Conservation (phyloP, 2,888 invertebrate genomes). For the Meteorus colon region DNA sequence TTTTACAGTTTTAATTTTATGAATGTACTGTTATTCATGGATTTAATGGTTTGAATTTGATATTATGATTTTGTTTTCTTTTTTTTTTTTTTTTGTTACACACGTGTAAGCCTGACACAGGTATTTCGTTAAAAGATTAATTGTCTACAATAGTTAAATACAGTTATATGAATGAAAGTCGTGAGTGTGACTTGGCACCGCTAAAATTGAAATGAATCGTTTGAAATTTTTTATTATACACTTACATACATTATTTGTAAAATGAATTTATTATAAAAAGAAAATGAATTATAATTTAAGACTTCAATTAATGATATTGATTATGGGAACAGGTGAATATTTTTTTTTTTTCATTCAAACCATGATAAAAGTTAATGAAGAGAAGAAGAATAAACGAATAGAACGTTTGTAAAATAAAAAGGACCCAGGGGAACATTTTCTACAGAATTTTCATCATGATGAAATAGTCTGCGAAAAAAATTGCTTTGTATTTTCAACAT, state of each 20-base stretch:
- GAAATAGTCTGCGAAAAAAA: too few species aligned
- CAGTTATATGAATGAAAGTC: conserved; percentile 8
- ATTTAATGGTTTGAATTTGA: conserved; percentile 5
- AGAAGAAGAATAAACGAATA: too few species aligned
- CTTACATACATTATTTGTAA: neutral
- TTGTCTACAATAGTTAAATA: conserved; percentile 12
- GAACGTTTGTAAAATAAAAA: too few species aligned
- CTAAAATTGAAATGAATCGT: neutral
- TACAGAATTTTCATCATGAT: too few species aligned
- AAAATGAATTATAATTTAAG: neutral
- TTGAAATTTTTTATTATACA: neutral
- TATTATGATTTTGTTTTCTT: neutral
- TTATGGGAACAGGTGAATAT: neutral
- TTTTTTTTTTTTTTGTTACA: neutral
- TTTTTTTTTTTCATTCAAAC: too few species aligned
- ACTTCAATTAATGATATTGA: neutral
- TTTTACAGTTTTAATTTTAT: neutral
- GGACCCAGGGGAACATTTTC: too few species aligned
- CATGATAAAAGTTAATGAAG: too few species aligned
- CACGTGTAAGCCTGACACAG: neutral
- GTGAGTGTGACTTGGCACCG: neutral
- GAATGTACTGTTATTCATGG: neutral
- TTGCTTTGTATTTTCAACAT: too few species aligned
- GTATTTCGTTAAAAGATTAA: neutral
- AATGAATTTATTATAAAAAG: neutral